Conservation (phyloP, 1,140 invertebrate species). For the Rhagoletis zephyria region DNA sequence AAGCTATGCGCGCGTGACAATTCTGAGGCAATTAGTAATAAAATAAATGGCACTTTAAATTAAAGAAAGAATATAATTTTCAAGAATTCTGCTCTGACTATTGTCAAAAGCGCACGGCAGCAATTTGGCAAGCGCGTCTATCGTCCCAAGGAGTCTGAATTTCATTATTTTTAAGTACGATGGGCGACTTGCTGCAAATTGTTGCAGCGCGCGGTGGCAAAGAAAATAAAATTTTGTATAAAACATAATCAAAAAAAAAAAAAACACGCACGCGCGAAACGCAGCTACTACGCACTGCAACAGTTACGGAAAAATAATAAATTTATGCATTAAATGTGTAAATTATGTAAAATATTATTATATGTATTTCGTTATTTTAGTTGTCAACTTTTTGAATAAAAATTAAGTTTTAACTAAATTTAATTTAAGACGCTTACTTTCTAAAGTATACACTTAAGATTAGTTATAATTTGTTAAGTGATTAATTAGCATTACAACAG, state of each 20-base stretch:
- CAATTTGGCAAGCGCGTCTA: not conserved
- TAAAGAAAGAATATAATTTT: not conserved
- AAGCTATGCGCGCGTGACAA: not conserved
- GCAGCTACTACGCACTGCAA: too few relatives aligned
- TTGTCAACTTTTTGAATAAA: slow-evolving; percentile 63
- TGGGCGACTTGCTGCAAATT: slow-evolving; percentile 8
- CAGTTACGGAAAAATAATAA: not conserved
- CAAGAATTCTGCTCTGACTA: not conserved
- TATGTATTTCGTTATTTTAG: slow-evolving; percentile 58
- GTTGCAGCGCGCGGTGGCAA: not conserved
- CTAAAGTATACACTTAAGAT: slow-evolving; percentile 46
- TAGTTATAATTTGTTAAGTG: slow-evolving; percentile 57
- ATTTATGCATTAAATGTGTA: slow-evolving; percentile 45
- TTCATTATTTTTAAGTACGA: slow-evolving; percentile 51
- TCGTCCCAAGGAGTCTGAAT: slow-evolving; percentile 54
- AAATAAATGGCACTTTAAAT: not conserved
- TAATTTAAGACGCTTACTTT: slow-evolving; percentile 58
- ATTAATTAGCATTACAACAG: slow-evolving; percentile 59
- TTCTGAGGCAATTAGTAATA: not conserved
- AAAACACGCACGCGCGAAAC: not conserved
- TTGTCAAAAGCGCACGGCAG: not conserved
- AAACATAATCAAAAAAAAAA: not conserved
- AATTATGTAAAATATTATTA: slow-evolving; percentile 32
- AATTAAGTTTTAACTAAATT: slow-evolving; percentile 60
- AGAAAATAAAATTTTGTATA: not conserved